Evolutionary conservation across 1,140 invertebrate species (phyloP), one percentile per base, ranked within the genome.

Genomic region (Rhopalosiphum maidis): DNA sequence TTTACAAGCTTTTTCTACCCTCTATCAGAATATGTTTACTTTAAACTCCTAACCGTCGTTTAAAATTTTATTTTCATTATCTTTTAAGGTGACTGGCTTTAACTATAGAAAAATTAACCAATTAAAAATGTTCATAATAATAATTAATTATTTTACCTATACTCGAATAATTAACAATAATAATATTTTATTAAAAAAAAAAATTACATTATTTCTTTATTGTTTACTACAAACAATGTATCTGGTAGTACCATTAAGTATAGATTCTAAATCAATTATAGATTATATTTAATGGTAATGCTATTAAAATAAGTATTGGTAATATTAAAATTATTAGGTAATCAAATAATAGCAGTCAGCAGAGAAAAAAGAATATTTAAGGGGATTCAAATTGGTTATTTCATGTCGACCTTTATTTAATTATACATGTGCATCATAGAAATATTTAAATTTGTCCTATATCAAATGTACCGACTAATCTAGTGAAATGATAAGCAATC

Each of bases 41-140:
- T n/a, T 35, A 15, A 46, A 37, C 35, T 55, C 37, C 23, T 9
- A n/a, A 46, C 23, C 37, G 2, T 43, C 15, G 15, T 41, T 60
- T 41, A 0, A 41, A 90, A 68, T 68, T 90, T 43, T 43, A 93
- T 93, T 93, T 86, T 55, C n/a, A 93, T 93, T 55, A 86, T 85
- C 23, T 25, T 37, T 60, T 90, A 60, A 89, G 87, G 37, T 55
- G 22, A 54, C 6, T 41, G 37, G 18, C 43, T 87, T 54, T 89
- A 89, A 89, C 37, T 15, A 89, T 37, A 89, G 48, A 54, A 55
- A 89, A 55, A 89, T 55, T 23, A 55, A 88, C 48, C 15, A 22
- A 4, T 37, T 37, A 37, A 54, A 35, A 88, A 88, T 48, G n/a
- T n/a, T 77, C 15, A 77, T 18, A 18, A 35, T 77, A 77, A 77